phyloP scores from a whole-genome alignment of 2,797 vertebrate genomes.

The Darevskia mixta region DNA sequence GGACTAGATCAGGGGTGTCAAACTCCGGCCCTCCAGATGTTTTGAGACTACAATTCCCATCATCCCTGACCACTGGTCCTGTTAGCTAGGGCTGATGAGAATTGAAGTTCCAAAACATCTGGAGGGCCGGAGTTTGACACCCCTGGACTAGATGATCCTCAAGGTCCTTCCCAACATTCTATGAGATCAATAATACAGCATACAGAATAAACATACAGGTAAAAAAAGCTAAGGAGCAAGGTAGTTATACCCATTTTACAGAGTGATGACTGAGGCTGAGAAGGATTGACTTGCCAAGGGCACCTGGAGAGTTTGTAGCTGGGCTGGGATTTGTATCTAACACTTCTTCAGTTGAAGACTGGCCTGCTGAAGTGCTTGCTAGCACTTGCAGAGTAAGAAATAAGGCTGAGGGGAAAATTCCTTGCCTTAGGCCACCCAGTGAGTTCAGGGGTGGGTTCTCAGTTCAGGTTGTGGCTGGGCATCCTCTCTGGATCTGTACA shows the following conservation, averaged over 20 bases:
- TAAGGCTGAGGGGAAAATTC: not conserved
- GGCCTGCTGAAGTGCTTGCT: not conserved
- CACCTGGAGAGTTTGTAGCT: not conserved
- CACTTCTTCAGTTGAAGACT: not conserved
- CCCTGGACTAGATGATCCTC: too few species aligned
- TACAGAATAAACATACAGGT: too few species aligned
- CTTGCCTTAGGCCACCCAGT: not conserved
- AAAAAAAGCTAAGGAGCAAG: not conserved
- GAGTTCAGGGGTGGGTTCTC: not conserved
- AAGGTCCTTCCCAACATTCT: too few species aligned
- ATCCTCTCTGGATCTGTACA: not conserved
- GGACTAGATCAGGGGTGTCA: too few species aligned
- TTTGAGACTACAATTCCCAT: too few species aligned
- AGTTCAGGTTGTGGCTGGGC: not conserved
- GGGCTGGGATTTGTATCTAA: not conserved
- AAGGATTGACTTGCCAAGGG: not conserved
- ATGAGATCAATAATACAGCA: too few species aligned
- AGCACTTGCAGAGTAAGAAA: not conserved
- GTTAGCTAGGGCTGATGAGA: too few species aligned
- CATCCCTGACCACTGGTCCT: too few species aligned
- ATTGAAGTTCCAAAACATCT: too few species aligned
- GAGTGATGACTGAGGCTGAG: not conserved
- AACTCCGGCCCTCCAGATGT: too few species aligned
- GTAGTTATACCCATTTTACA: not conserved
- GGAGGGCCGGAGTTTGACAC: too few species aligned